phyloP scores from a whole-genome alignment of 1,140 invertebrate species.

The Sycobia sp. region DNA sequence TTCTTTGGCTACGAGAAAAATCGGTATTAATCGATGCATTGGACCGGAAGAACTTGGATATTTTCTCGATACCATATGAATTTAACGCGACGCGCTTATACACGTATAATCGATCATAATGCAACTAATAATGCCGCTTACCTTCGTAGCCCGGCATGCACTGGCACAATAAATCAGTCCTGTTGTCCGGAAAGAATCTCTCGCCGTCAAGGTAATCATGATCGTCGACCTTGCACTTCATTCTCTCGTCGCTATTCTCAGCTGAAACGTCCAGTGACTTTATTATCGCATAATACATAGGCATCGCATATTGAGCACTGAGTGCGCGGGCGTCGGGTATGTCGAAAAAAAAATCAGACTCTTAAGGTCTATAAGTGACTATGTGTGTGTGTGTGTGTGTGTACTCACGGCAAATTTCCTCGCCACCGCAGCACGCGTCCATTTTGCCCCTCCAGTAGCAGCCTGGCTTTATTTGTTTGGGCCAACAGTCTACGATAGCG shows the following conservation, averaged over 20 bases:
- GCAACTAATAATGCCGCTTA: background rate
- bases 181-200: slow-evolving; percentile 30
- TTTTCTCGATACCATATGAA: no score
- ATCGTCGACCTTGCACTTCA: slow-evolving; percentile 44
- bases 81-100: no score
- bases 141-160: slow-evolving; percentile 39
- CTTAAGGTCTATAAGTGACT: slow-evolving; percentile 28
- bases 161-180: slow-evolving; percentile 28
- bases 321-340: background rate
- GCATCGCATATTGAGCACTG: background rate
- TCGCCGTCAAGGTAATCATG: slow-evolving; percentile 43
- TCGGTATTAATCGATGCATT: no score
- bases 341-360: background rate
- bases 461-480: background rate
- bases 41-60: no score
- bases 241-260: slow-evolving; percentile 24
- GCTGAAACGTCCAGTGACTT: slow-evolving; percentile 25
- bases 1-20: no score
- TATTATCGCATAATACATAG: background rate
- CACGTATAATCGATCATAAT: no score
- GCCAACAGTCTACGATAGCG: slow-evolving; percentile 40
- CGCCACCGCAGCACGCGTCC: slow-evolving; percentile 37
- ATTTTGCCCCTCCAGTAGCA: slow-evolving; percentile 33
- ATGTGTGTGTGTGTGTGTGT: no score
- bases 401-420: slow-evolving; percentile 46